Evolutionary conservation across 2,888 invertebrate species (phyloP), one percentile per base, ranked within the genome.

Genomic region (Apamea monoglypha): DNA sequence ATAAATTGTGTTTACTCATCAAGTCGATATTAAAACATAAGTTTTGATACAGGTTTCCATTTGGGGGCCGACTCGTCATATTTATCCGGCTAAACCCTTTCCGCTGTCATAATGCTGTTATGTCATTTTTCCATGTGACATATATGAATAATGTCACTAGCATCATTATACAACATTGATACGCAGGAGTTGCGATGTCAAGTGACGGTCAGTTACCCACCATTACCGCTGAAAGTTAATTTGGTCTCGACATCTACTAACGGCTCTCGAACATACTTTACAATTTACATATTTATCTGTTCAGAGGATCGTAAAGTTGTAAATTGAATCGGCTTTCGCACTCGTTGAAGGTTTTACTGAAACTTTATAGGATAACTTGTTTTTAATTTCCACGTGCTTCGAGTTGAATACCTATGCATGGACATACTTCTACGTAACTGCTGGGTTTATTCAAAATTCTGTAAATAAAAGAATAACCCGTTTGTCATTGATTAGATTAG

Each of bases 221-320:
- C 53, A 76, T 78, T 78, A 76, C 79, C n/a, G 78, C 82, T 82
- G 86, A 87, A 87, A 87, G 87, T 76, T 87, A 87, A 85, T 80
- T 85, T 67, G 69, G 16, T 69, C 53, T 40, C 69, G n/a, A 69
- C 64, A n/a, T 64, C 66, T 75, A n/a, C 21, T 61, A 44, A 21
- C 53, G 50, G 32, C 61, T 74, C 76, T 78, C 40, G 79, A 86
- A 71, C 71, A 47, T 74, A 80, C 69, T 64, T 56, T 72, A n/a
- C n/a, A 85, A 67, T 64, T 66, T 85, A 29, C 74, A 61, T 75
- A 66, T 25, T 64, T 64, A 56, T 66, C n/a, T 53, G 50, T 56
- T 47, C 32, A 36, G 25, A 32, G 7, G 18, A 69, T 59, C 40
- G 63, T 83, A 40, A 50, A 66, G 53, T 72, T 47, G 53, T 25